phyloP scores from a whole-genome alignment of 2,797 vertebrate species.

The Macrochelys suwanniensis region DNA sequence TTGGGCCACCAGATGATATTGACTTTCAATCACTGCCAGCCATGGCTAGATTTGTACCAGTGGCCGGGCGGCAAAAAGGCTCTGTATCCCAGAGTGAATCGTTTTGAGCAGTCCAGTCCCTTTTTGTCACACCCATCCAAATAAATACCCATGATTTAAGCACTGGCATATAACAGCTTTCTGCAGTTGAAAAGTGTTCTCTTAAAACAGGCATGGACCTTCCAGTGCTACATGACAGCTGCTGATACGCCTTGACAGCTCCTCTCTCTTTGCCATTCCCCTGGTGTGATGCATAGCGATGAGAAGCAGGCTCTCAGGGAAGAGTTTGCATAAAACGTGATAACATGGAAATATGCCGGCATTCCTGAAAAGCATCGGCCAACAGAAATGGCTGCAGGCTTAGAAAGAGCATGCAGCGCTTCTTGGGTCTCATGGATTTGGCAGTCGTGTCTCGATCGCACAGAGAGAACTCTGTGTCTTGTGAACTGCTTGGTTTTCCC shows the following conservation, averaged over 20 bases:
- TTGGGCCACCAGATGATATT: constrained; percentile 23
- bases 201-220: constrained; percentile 61
- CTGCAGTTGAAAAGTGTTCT: constrained; percentile 63
- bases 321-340: constrained; percentile 62
- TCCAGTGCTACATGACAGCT: constrained; percentile 47
- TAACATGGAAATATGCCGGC: constrained; percentile 69
- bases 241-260: constrained; percentile 70
- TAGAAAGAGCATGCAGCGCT: not conserved
- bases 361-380: constrained; percentile 71
- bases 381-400: constrained; percentile 64
- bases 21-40: constrained; percentile 72
- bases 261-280: constrained; percentile 52
- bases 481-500: not conserved
- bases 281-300: not conserved
- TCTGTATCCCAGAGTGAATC: constrained; percentile 63
- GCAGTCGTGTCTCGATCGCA: not conserved
- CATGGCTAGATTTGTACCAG: constrained; percentile 54
- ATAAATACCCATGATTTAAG: constrained; percentile 38
- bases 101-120: not conserved
- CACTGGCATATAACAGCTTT: constrained; percentile 40
- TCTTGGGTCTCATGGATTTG: constrained; percentile 29
- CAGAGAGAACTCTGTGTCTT: accelerated
- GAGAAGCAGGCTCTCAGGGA: constrained; percentile 21
- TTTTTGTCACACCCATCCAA: constrained; percentile 39
- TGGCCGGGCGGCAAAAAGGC: constrained; percentile 51